Evolutionary conservation across 2,113 vertebrate genomes (phyloP).

Genomic region (Pterophyllum scalare): DNA sequence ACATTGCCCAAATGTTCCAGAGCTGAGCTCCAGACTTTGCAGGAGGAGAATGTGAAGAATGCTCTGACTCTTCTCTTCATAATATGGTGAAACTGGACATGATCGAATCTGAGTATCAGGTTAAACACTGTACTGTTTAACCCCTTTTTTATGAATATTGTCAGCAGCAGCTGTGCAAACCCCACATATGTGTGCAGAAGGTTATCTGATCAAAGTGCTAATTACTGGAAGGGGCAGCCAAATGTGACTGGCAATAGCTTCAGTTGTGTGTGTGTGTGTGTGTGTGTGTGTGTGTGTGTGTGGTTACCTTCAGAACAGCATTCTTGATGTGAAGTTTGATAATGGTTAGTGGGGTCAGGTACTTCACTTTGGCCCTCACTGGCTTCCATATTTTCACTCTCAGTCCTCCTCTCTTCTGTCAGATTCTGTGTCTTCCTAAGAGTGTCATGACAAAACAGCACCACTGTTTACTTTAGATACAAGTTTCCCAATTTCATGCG

Average conservation of each 20-base stretch:
- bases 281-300: constrained; percentile 9
- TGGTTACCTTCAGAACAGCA: constrained; percentile 23
- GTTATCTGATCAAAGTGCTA: constrained; percentile 20
- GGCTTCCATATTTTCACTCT: background rate
- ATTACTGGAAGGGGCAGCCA: constrained; percentile 43
- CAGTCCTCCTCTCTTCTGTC: constrained; percentile 7
- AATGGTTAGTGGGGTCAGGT: background rate
- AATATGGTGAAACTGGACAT: constrained; percentile 40
- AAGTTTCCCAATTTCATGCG: constrained; percentile 7
- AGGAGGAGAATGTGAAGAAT: constrained; percentile 66
- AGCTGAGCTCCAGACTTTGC: constrained; percentile 52
- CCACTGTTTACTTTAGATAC: constrained; percentile 34
- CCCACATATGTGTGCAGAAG: background rate
- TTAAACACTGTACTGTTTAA: constrained; percentile 43
- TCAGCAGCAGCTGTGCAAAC: constrained; percentile 15
- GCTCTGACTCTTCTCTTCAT: constrained; percentile 37
- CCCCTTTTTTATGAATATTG: background rate
- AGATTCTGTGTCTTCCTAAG: constrained; percentile 15
- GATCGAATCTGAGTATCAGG: constrained; percentile 55
- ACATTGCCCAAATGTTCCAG: constrained; percentile 60
- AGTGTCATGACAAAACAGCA: constrained; percentile 14
- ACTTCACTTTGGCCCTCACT: constrained; percentile 33
- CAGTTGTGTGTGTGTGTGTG: constrained; percentile 14
- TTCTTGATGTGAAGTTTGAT: constrained; percentile 46
- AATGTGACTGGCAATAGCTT: constrained; percentile 23